Base-by-base conservation (phyloP, 2,797 vertebrate species). In the Calcarius lapponicus region DNA sequence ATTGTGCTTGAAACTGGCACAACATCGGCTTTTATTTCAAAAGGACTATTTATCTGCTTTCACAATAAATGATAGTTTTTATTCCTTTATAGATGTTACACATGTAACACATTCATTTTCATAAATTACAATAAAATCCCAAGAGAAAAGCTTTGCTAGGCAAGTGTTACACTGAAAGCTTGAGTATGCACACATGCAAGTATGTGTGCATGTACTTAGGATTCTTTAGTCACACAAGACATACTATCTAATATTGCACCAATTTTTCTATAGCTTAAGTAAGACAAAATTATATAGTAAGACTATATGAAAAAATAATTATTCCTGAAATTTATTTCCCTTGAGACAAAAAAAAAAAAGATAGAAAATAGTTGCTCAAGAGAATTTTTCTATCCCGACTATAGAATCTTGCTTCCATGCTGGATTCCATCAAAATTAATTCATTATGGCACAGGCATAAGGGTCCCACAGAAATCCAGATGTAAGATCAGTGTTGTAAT, bases 91-190 rank as follows among this genome's bases (percentile, higher is more conserved):
- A 81, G 80, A 61, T 57, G 75, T 84, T 91, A 78, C 62, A 57
- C 40, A 74, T 73, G 70, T 69, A 93, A 74, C 88, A 91, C 57
- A 84, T 95, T 87, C 82, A 76, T 92, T 94, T 94, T 95, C 91
- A 86, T 92, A 93, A 88, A 94, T 87, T 78, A 90, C 80, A 90
- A 78, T 62, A 90, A 88, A 95, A 92, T 80, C 60, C 65, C 51
- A 4, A 43, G 86, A 86, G 94, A 88, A 95, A 90, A 90, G 71
- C 69, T 45, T 47, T 84, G 73, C 88, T 92, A 88, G 29, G 47
- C 34, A 56, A 93, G 54, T 75, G 58, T 74, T 92, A 81, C 24
- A 43, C 56, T 87, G n/a, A 57, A 67, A 73, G 38, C 67, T 31
- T 78, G 34, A 65, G 54, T 53, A 62, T 62, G 54, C 51, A 64